Evolutionary conservation across 2,797 vertebrate species (phyloP).

Genomic region (Rachycentron canadum): DNA sequence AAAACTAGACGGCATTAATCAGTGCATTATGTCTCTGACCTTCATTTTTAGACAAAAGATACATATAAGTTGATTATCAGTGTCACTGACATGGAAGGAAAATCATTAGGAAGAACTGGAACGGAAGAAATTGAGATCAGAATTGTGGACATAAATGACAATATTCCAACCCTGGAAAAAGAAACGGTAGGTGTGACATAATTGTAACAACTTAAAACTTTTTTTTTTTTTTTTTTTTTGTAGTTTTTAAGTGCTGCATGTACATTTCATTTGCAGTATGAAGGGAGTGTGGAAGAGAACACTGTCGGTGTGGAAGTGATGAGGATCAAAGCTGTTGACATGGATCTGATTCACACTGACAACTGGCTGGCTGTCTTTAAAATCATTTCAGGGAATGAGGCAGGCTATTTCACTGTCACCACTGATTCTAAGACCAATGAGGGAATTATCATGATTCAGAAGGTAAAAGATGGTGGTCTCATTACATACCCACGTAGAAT

Average conservation of each 20-base stretch:
- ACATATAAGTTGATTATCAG: constrained; percentile 86
- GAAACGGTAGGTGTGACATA: constrained; percentile 64
- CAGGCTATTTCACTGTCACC: constrained; percentile 89
- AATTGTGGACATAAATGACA: constrained; percentile 95
- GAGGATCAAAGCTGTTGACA: constrained; percentile 89
- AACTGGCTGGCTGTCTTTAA: constrained; percentile 91
- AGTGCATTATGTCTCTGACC: not conserved
- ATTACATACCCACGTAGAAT: constrained; percentile 5
- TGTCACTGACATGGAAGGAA: constrained; percentile 86
- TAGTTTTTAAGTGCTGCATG: not conserved
- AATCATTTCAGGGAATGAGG: constrained; percentile 93
- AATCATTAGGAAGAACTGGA: constrained; percentile 61
- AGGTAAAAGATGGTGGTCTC: constrained; percentile 83
- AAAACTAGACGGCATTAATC: not conserved
- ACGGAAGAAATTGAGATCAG: constrained; percentile 84
- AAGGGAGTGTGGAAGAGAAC: constrained; percentile 90
- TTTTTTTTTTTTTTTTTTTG: not conserved
- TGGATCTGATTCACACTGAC: constrained; percentile 88
- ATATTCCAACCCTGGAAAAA: constrained; percentile 88
- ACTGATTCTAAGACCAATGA: constrained; percentile 92
- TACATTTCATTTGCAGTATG: constrained; percentile 85
- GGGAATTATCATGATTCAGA: constrained; percentile 89
- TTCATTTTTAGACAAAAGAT: constrained; percentile 72
- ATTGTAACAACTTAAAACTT: not conserved
- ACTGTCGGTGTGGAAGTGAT: constrained; percentile 86